Base-by-base conservation (phyloP, 2,113 vertebrate species). In the Periophthalmodon schlosseri region DNA sequence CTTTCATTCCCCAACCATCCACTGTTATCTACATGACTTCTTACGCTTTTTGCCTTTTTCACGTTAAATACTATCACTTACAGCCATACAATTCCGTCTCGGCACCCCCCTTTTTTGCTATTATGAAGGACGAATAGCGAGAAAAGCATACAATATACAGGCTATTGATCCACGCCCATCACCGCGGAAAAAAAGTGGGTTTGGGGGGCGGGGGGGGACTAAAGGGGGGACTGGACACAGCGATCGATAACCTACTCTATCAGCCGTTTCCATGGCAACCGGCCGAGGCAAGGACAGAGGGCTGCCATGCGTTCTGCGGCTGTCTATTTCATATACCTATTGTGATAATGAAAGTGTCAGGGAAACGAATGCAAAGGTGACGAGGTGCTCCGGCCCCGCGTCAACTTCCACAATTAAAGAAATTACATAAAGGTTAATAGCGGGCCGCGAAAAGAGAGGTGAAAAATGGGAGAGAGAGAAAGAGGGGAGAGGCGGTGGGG, bases 181-280 rank as follows among this genome's bases (percentile, higher is more conserved):
- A 94, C 90, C 82, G 92, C 91, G 87, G 91, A 93, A 93, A 94
- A 94, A 95, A 94, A 90, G 87, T 87, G 80, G 79, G 93, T 89
- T 94, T 90, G 86, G 91, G 87, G 88, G 92, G 77, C 54, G 63
- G 86, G 85, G 75, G 75, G 75, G 47, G 56, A 70, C 18, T 39
- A 79, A 58, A 47, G 66, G 88, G 81, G 87, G 83, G 79, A 93
- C 93, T 93, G 94, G 94, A 95, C 94, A 92, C 88, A 14, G 87
- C 93, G 91, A 95, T 95, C 94, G 91, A 95, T 95, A 95, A 91
- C 90, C 91, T 94, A 93, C 94, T 94, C 94, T 93, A 95, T 95
- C 94, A 95, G 94, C 82, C 86, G 93, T 95, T 93, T 91, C 94
- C 93, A 95, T 94, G 93, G 94, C 87, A 95, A 95, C 94, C 82